Base-by-base conservation (phyloP, 2,797 vertebrate genomes). In the Holocentrus rufus region DNA sequence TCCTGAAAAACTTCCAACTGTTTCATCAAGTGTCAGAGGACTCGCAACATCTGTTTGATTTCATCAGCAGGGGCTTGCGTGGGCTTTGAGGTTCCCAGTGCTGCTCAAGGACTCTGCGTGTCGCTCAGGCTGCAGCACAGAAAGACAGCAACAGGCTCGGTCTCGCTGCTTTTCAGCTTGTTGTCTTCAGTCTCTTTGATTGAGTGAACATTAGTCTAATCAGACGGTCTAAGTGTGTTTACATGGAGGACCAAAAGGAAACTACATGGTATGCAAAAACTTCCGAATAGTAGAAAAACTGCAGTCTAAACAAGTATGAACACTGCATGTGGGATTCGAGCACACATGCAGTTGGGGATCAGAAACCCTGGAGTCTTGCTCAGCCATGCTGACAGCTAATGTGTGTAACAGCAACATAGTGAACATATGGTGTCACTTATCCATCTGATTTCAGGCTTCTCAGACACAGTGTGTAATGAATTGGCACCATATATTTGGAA, bases 41-140 rank as follows among this genome's bases (percentile, higher is more conserved):
- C 61, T 79, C n/a, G 1, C 68, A 86, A 64, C 90, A 90, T 87
- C 88, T 89, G 88, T 85, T 83, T 60, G 84, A 82, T 86, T 78
- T 75, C 75, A 62, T 86, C 85, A 83, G 79, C 9, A 7, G 47
- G 69, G 68, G 74, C 58, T 72, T 63, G 64, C 1, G 3, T 54
- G 62, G 79, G 84, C 82, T 86, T 79, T 88, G 87, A 85, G 77
- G 64, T 79, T 73, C 57, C 46, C 36, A 18, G 56, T 14, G 63
- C 58, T 52, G 47, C 80, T 14, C 20, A 22, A 56, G 61, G 0
- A 3, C 34, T 59, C 44, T 46, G 44, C 15, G 3, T 17, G 34
- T 36, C 34, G 39, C 39, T 42, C 39, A 42, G 7, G 34, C 6
- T 36, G 39, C 11, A 0, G 11, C 65, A 60, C 70, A 72, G 56